These are phyloP conservation scores for Dissostichus mawsoni DNA, from an alignment of 2,113 vertebrate species.

Conservation along the genomic window DNA sequence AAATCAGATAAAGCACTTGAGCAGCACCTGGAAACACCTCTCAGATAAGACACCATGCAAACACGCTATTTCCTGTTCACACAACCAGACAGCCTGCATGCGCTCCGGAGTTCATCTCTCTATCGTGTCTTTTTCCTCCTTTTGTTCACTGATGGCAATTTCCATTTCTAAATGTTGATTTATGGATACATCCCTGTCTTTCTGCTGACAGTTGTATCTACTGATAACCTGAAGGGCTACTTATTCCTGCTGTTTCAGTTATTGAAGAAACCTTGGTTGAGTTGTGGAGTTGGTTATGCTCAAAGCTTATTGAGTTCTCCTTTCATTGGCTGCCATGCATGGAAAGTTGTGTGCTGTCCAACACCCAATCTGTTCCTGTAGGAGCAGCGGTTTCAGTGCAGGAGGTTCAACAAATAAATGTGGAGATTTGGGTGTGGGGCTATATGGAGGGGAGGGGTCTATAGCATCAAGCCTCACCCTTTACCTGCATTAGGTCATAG, in stretches of 20 bases:
- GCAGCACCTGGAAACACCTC: constrained; percentile 59
- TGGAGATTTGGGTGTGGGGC: constrained; percentile 54
- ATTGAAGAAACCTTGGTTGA: constrained; percentile 1
- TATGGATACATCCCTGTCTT: background rate
- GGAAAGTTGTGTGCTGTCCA: constrained; percentile 57
- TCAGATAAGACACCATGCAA: constrained; percentile 49
- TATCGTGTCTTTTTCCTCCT: background rate
- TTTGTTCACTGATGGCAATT: constrained; percentile 4
- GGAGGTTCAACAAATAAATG: constrained; percentile 67
- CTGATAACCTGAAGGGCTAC: background rate
- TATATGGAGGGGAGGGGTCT: constrained; percentile 34
- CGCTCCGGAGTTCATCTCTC: background rate
- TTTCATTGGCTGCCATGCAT: constrained; percentile 55
- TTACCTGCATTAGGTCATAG: constrained; percentile 69
- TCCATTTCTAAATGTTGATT: constrained; percentile 27
- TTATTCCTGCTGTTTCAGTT: background rate
- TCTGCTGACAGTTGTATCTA: background rate
- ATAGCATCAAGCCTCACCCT: constrained; percentile 30
- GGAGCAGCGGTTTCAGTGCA: constrained; percentile 57
- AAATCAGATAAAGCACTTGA: constrained; percentile 55
- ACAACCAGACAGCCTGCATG: background rate
- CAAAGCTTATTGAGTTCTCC: constrained; percentile 28
- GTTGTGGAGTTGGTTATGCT: constrained; percentile 24
- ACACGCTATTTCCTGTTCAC: constrained; percentile 51
- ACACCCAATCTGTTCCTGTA: constrained; percentile 33